Base-by-base conservation (phyloP, 53 echinoderm and acorn worm genomes). In the Mesocentrotus franciscanus region DNA sequence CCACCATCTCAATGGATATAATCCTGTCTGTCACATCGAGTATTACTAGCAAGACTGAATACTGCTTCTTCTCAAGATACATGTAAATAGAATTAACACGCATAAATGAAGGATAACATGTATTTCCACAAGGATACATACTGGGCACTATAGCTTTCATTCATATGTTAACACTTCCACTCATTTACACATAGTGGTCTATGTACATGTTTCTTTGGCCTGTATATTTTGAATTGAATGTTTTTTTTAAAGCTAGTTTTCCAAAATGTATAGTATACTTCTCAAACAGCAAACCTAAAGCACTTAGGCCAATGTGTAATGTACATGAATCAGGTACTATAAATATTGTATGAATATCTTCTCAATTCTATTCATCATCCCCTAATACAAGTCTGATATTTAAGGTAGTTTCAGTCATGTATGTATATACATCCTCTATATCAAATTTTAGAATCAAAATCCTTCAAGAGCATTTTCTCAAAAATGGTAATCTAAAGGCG, bases 131-230 rank as follows among this genome's bases (percentile, higher is more conserved):
- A n/a, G 56, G 57, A 26, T 85, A n/a, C 29, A 58, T 27, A 24
- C 56, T 57, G 14, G 58, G 87, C 87, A 87, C 56, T 58, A 10
- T n/a, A 57, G 34, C 34, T 26, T 85, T 85, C 87, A 58, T n/a
- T 57, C 42, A 24, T 56, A 57, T 9, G 8, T 8, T 84, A 84
- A 42, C 29, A 29, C 29, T 87, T 27, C 18, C 84, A 84, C 9
- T 36, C 49, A 84, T 20, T 42, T 49, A 20, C 84, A 87, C 84
- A 87, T 87, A 12, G 27, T 58, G 4, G 27, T 87, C 59, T 87
- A 87, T 87, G 87, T 59, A 87, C 87, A 87, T 58, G 58, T 87
- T 58, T 87, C 87, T 87, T 87, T 87, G 87, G 87, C 87, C 13
- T 12, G 57, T 56, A 4, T 9, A 87, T 58, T 58, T 49, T 42